phyloP scores from a whole-genome alignment of 2,888 invertebrate species.

The Pseudeuparius sepicola region DNA sequence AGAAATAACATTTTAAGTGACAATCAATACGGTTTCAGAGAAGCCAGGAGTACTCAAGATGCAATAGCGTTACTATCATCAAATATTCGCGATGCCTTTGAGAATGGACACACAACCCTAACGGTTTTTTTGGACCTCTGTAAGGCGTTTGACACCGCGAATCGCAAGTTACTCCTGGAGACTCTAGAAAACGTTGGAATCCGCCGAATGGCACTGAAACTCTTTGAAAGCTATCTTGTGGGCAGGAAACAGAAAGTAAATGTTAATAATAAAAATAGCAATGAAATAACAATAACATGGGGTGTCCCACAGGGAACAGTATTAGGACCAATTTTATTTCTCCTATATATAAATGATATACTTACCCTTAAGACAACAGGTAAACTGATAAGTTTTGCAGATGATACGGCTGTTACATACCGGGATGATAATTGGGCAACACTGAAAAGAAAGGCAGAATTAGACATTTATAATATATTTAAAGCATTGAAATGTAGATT shows the following conservation, averaged over 20 bases:
- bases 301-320: too few relatives aligned
- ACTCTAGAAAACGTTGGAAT: background rate
- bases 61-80: too few relatives aligned
- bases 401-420: slow-evolving; percentile 4
- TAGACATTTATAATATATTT: too few relatives aligned
- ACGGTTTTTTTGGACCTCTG: background rate
- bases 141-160: slow-evolving; percentile 6
- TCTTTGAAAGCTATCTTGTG: background rate
- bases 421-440: background rate
- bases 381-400: slow-evolving; percentile 1
- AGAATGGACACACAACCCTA: background rate
- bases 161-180: background rate
- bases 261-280: background rate
- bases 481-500: too few relatives aligned
- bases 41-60: too few relatives aligned
- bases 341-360: background rate
- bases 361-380: background rate
- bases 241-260: background rate
- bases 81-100: too few relatives aligned
- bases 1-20: too few relatives aligned
- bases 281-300: background rate
- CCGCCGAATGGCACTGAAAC: background rate
- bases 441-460: slow-evolving; percentile 5
- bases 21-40: too few relatives aligned
- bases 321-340: slow-evolving; percentile 1